These are phyloP conservation scores for Pyxicephalus adspersus DNA, from an alignment of 2,113 vertebrate genomes.

Conservation along the genomic window DNA sequence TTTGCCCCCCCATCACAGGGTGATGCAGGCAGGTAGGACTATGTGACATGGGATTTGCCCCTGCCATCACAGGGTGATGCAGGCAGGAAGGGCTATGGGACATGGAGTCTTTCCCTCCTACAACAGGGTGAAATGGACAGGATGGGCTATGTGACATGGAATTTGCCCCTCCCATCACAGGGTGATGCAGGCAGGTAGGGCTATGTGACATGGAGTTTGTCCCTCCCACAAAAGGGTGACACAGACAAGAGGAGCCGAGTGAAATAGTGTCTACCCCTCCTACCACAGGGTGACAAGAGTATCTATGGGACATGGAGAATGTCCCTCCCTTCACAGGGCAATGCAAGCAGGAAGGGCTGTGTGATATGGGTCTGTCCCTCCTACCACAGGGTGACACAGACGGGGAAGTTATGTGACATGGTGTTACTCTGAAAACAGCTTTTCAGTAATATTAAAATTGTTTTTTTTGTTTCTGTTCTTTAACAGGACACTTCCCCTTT, in stretches of 20 bases:
- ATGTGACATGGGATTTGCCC: slow-evolving; percentile 17
- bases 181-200: background rate
- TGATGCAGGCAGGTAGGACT: background rate
- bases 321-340: background rate
- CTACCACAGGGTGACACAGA: background rate
- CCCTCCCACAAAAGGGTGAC: background rate
- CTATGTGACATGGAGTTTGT: background rate
- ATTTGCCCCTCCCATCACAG: background rate
- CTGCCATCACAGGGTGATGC: background rate
- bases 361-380: background rate
- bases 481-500: slow-evolving; percentile 42
- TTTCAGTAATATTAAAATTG: background rate
- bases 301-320: background rate
- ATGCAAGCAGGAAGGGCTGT: background rate
- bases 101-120: slow-evolving; percentile 1
- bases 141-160: background rate
- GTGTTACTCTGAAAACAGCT: background rate
- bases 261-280: background rate
- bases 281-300: background rate
- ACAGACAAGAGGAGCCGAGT: background rate
- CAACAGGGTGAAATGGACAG: slow-evolving; percentile 4
- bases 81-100: background rate
- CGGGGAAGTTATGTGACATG: background rate
- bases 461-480: background rate
- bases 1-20: background rate